Base-by-base conservation (phyloP, 2,113 vertebrate species). In the Microcebus griseorufus region DNA sequence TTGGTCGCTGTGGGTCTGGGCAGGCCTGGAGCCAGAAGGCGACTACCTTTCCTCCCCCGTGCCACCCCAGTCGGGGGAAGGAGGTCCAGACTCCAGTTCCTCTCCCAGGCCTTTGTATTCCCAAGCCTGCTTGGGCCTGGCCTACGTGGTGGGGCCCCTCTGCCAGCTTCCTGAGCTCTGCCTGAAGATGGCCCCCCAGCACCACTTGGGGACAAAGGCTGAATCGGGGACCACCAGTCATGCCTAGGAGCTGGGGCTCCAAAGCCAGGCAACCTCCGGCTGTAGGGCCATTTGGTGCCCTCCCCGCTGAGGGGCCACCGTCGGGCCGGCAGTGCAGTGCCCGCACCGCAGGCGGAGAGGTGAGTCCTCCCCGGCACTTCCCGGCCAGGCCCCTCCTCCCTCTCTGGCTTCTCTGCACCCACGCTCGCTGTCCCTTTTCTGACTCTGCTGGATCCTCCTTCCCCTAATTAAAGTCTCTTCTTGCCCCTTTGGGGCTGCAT, bases 391-490 rank as follows among this genome's bases (percentile, higher is more conserved):
- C 29, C 70, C 25, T 62, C 75, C 42, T 22, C 23, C 75, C 93
- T 51, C 92, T 85, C 93, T 67, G 90, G 93, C 96, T 91, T 92
- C 95, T 97, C 93, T 94, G 98, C 96, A 97, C 92, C 97, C 90
- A 53, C 0, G 95, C 96, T 98, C 67, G 55, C 96, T 96, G 83
- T 97, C 96, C 94, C 94, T 97, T 95, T 97, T 95, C 96, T 96
- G 94, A 97, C 72, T 95, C 93, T 87, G 89, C 78, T 95, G 96
- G 86, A 37, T 93, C 96, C 86, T 81, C 62, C 81, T 37, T 90
- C 78, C 94, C 95, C 72, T 84, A 45, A 98, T 98, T 98, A 98
- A 98, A 98, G 93, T 97, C 93, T 98, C 91, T 96, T 95, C 81
- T 93, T 98, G 98, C 98, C 97, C 97, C 60, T 93, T 89, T 78